Evolutionary conservation across 2,797 vertebrate genomes (phyloP).

Genomic region (Chromis chromis): DNA sequence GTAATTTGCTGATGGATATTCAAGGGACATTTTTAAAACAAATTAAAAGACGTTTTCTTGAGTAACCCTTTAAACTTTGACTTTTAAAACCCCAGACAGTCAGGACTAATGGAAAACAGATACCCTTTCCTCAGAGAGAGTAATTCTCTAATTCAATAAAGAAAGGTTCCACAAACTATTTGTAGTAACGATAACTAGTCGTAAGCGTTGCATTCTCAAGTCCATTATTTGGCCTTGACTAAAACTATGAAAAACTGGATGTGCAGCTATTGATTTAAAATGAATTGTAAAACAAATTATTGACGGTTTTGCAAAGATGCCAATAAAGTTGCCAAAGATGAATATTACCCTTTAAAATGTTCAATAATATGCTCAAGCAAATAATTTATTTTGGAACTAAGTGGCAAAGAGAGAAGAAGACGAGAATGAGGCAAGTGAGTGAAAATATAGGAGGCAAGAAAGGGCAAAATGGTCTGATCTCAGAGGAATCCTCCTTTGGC

Average conservation of each 20-base stretch:
- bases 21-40: constrained; percentile 35
- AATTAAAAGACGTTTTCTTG: constrained; percentile 15
- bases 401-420: not conserved
- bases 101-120: constrained; percentile 65
- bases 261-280: constrained; percentile 68
- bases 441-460: constrained; percentile 1
- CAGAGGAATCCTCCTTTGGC: constrained; percentile 66
- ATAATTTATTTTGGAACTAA: constrained; percentile 54
- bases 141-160: constrained; percentile 63
- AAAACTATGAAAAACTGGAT: constrained; percentile 63
- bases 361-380: constrained; percentile 49
- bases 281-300: constrained; percentile 68
- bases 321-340: constrained; percentile 70
- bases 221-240: constrained; percentile 65
- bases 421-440: not conserved
- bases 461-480: constrained; percentile 56
- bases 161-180: constrained; percentile 54
- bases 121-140: constrained; percentile 35
- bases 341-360: constrained; percentile 59
- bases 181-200: constrained; percentile 59
- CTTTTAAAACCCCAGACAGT: constrained; percentile 58
- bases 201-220: constrained; percentile 46
- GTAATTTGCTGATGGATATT: constrained; percentile 33
- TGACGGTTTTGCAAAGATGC: constrained; percentile 70
- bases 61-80: constrained; percentile 57